Percentiles rank a stretch among this genome's conserved stretches.
These are phyloP conservation scores for Elgonia sp. DNA, from an alignment of 2,888 invertebrate species.

Conservation along the genomic window DNA sequence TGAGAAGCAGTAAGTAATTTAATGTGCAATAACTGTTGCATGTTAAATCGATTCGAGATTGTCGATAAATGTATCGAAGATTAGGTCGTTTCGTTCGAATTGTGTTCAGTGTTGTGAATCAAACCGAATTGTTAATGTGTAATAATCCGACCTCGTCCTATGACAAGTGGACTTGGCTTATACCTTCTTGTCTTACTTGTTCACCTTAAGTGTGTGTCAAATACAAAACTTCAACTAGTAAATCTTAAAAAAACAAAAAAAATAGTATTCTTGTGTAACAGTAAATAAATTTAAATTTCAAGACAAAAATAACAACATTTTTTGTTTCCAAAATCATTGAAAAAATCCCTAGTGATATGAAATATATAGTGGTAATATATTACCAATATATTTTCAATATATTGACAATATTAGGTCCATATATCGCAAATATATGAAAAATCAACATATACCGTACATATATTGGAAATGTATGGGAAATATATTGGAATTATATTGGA, in stretches of 20 bases:
- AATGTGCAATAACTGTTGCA: constrained; percentile 69
- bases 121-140: constrained; percentile 35
- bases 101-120: constrained; percentile 53
- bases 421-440: too few species aligned
- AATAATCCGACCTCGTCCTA: constrained; percentile 32
- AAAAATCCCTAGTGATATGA: too few species aligned
- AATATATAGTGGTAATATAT: too few species aligned
- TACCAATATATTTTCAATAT: too few species aligned
- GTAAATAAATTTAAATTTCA: background rate
- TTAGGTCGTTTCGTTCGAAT: constrained; percentile 49
- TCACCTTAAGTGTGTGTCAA: constrained; percentile 3
- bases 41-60: constrained; percentile 61
- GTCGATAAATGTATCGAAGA: constrained; percentile 49
- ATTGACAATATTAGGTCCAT: too few species aligned
- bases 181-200: constrained; percentile 23
- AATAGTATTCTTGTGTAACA: background rate
- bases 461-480: too few species aligned
- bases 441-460: too few species aligned
- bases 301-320: background rate
- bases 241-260: background rate
- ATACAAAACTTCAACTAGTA: too few species aligned
- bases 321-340: background rate
- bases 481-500: too few species aligned
- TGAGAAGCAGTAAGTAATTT: constrained; percentile 67
- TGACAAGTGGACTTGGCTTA: constrained; percentile 36